Evolutionary conservation across 2,113 vertebrate genomes (phyloP).

Genomic region (Dascyllus trimaculatus): DNA sequence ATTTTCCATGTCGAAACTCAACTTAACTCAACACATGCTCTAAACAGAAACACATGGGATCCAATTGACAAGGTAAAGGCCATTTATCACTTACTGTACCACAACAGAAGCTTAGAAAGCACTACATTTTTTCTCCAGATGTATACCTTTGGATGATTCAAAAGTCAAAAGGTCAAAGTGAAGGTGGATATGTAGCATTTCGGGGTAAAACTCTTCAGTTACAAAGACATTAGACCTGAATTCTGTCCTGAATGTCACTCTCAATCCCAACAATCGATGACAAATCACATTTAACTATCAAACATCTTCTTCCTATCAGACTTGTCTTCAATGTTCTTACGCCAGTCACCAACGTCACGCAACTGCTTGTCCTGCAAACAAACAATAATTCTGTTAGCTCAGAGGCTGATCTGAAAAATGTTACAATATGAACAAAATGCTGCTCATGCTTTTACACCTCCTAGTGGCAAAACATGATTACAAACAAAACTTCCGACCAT

Average conservation of each 20-base stretch:
- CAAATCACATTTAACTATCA: constrained; percentile 85
- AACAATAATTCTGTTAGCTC: background rate
- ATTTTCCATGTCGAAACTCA: background rate
- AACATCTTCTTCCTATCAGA: constrained; percentile 99
- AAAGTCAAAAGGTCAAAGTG: background rate
- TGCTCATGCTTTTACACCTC: too few relatives aligned
- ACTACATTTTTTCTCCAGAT: background rate
- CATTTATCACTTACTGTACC: constrained; percentile 19
- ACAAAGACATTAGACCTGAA: constrained; percentile 31
- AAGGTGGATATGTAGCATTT: constrained; percentile 25
- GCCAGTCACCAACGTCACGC: constrained; percentile 94
- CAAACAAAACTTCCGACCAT: too few relatives aligned
- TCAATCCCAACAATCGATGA: constrained; percentile 29
- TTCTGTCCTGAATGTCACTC: constrained; percentile 25
- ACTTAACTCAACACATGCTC: background rate
- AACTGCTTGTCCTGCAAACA: constrained; percentile 89
- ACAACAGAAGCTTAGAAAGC: background rate
- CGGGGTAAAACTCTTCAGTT: constrained; percentile 58
- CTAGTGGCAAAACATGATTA: too few relatives aligned
- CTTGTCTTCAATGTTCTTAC: constrained; percentile 99
- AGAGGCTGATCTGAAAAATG: background rate
- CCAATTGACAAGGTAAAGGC: background rate
- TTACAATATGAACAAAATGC: background rate
- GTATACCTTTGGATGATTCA: background rate
- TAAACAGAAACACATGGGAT: background rate